Base-by-base conservation (phyloP, 2,888 invertebrate genomes). In the Caenorhabditis japonica region DNA sequence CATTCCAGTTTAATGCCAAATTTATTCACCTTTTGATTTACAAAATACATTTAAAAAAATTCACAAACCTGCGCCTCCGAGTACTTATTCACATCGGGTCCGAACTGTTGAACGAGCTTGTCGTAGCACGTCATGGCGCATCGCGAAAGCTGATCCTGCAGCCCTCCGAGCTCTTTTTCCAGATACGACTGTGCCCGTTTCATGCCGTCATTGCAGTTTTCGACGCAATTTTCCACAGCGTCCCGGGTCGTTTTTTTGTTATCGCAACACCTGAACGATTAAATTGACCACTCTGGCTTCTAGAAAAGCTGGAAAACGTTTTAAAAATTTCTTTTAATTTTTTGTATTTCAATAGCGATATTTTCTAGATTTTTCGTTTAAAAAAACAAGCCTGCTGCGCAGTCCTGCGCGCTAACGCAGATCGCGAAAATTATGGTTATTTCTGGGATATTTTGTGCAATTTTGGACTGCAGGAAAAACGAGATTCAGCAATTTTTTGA, bases 41-140 rank as follows among this genome's bases (percentile, higher is more conserved):
- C 10, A 3, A 23, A 12, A 23, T 36, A 23, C 3, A 47, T 36
- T 34, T 4, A 4, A 56, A 39, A 51, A 25, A 23, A 8, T 38
- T 19, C 3, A 15, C 43, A 17, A 41, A 75, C 71, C 71, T 66
- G 75, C 4, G 64, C 34, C 44, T 80, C 77, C 4, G 77, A 49
- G 64, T 82, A 83, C 27, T 80, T 82, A 64, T 71, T 76, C 47
- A 76, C 77, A 43, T 84, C 80, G 3, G 80, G 80, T 10, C 84
- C 82, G 49, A 75, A 79, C 41, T 80, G 55, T 39, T 80, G 78
- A 12, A 81, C 74, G 19, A 83, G 75, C 36, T 82, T 82, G 61
- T 84, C 84, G 66, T 84, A 85, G 58, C 81, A 84, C 4, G 80
- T 80, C 83, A 82, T 84, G 10, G 83, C 81, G 51, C 84, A 83